A percentile compares a stretch with the other conserved stretches of the same genome.
Conservation (phyloP, 2,113 vertebrate species). For the Theristicus caerulescens region DNA sequence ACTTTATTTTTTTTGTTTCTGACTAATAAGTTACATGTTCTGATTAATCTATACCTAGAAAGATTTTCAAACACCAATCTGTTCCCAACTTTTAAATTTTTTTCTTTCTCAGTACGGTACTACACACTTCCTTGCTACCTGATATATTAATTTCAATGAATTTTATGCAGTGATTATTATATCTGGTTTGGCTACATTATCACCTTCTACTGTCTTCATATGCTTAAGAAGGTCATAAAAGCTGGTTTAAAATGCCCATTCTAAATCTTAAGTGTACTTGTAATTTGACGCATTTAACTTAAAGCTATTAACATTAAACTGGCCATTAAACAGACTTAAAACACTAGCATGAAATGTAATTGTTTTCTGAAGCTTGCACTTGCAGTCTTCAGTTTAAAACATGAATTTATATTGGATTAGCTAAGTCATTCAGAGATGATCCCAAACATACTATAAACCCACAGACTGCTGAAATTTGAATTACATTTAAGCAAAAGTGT, state of each 20-base stretch:
- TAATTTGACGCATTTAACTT: neutral
- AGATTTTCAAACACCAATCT: neutral
- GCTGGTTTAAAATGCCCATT: neutral
- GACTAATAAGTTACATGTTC: neutral
- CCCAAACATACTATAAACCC: neutral
- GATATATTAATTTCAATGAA: neutral
- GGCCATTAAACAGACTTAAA: neutral
- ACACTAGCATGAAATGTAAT: neutral
- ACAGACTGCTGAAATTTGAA: neutral
- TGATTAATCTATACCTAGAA: neutral
- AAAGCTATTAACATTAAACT: neutral
- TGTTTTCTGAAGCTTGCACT: slow-evolving; percentile 6
- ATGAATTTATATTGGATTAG: slow-evolving; percentile 2
- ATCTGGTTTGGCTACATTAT: neutral
- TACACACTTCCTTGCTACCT: neutral
- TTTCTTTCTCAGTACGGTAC: neutral
- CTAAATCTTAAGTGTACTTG: neutral
- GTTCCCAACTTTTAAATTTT: neutral
- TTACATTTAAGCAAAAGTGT: neutral
- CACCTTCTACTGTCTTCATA: neutral
- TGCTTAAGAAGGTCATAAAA: neutral
- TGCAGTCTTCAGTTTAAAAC: neutral
- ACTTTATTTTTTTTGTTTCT: neutral
- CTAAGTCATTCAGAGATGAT: neutral
- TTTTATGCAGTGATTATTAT: neutral